Base-by-base conservation (phyloP, 1,140 invertebrate species). In the Drosophila leontia region DNA sequence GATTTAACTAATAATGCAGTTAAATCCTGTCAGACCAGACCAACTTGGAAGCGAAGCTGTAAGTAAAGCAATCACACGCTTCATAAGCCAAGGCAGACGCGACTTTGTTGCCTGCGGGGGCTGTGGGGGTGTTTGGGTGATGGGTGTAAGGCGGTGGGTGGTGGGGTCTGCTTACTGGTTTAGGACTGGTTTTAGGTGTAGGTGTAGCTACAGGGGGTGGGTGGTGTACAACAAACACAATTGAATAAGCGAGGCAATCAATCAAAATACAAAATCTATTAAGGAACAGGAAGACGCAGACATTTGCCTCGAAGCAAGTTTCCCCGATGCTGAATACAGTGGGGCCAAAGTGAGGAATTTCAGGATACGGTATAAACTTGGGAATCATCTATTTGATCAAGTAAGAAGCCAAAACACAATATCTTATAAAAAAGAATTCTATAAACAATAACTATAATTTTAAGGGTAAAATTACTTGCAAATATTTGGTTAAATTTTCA, bases 191-290 rank as follows among this genome's bases (percentile, higher is more conserved):
- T 75, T 64, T 64, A 62, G 42, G 45, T 53, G 50, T 53, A 55
- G 53, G 51, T 53, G 32, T 37, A 55, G 13, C 53, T 23, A n/a
- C 53, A 53, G 44, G 44, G 23, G n/a, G n/a, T 13, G 7, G 8
- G 42, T 39, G 12, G 9, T 44, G 67, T 23, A 61, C 70, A 74
- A 59, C 70, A 85, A 72, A 80, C 69, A 77, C 85, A 90, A 90
- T 90, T 90, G 85, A 90, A 90, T 90, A 90, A 91, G 86, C 85
- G 74, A 90, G 81, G 85, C 86, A 90, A 90, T 90, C 85, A 90
- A 90, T 90, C 85, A 90, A 90, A 90, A 90, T 91, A 90, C 86
- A 91, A 90, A 90, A 90, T 90, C 85, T 90, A 90, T 90, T 85
- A 90, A 60, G 75, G 75, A 71, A 34, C 74, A 72, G 61, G 65